These are phyloP conservation scores for Chlamydotis undulata DNA, from an alignment of 2,113 vertebrate genomes.

Conservation along the genomic window DNA sequence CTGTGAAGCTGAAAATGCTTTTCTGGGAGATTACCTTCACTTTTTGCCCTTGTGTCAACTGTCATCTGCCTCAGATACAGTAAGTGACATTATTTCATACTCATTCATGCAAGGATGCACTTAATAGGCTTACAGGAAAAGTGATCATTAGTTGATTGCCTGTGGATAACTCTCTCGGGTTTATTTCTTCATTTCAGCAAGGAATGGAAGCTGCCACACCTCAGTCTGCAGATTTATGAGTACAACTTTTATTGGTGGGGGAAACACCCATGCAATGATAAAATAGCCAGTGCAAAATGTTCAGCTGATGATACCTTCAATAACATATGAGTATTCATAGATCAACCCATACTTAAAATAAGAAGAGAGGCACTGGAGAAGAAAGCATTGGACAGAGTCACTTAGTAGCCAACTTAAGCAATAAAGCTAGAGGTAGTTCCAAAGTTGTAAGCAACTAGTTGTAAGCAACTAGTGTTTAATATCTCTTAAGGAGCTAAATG, in stretches of 20 bases:
- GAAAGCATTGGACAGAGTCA: background rate
- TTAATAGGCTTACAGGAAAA: constrained; percentile 30
- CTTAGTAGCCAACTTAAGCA: background rate
- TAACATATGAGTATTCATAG: background rate
- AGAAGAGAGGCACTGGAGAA: background rate
- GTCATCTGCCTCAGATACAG: background rate
- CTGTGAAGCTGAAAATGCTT: constrained; percentile 51
- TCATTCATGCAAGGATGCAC: constrained; percentile 37
- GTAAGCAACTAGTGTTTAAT: background rate
- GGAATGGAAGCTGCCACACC: background rate
- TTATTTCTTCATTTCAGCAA: constrained; percentile 32
- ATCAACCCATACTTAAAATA: background rate
- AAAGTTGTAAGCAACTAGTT: background rate
- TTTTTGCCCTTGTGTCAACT: constrained; percentile 15
- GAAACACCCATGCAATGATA: background rate
- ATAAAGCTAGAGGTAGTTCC: background rate
- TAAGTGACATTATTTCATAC: constrained; percentile 43
- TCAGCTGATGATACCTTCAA: background rate
- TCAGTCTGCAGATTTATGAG: background rate
- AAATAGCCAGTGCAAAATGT: background rate
- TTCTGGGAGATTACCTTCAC: constrained; percentile 32
- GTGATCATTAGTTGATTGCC: constrained; percentile 38
- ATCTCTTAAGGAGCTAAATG: background rate
- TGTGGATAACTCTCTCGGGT: background rate
- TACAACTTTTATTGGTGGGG: background rate